These are phyloP conservation scores for Dromococcyx pavoninus DNA, from an alignment of 2,797 vertebrate genomes.

Conservation along the genomic window DNA sequence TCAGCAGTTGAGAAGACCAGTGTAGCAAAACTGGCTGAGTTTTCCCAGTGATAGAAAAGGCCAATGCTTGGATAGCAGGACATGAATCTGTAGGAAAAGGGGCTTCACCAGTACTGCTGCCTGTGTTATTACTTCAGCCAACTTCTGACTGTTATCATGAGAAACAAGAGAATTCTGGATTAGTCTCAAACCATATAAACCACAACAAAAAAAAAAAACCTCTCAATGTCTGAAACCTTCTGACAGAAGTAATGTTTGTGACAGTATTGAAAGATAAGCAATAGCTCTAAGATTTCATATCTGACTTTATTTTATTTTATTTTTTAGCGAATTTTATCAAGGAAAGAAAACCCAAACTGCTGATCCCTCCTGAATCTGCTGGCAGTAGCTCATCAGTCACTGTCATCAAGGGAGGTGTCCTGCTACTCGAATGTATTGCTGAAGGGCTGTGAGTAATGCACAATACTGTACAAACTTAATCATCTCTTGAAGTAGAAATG, in stretches of 20 bases:
- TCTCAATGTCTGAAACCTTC: neutral
- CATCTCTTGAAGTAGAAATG: neutral
- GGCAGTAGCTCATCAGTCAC: slow-evolving; percentile 73
- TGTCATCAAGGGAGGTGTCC: slow-evolving; percentile 86
- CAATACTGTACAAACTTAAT: slow-evolving; percentile 11
- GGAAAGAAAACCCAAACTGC: slow-evolving; percentile 84
- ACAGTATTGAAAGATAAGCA: neutral
- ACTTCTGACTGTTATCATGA: neutral
- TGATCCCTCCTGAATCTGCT: slow-evolving; percentile 80
- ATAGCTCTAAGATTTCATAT: neutral
- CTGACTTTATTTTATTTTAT: neutral
- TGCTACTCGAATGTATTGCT: slow-evolving; percentile 92
- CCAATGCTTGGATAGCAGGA: neutral
- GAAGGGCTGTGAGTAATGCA: slow-evolving; percentile 90
- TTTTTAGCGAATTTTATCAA: slow-evolving; percentile 86
- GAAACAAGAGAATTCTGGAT: neutral
- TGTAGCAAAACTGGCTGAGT: neutral
- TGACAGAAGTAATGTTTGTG: neutral
- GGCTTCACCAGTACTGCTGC: neutral
- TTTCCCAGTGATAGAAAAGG: neutral
- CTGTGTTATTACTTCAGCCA: neutral
- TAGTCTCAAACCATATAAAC: neutral
- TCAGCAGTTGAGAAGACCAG: neutral
- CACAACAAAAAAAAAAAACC: neutral
- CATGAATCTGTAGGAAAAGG: neutral